Evolutionary conservation across 1,140 invertebrate species (phyloP).

Genomic region (Drosophila parabipectinata): DNA sequence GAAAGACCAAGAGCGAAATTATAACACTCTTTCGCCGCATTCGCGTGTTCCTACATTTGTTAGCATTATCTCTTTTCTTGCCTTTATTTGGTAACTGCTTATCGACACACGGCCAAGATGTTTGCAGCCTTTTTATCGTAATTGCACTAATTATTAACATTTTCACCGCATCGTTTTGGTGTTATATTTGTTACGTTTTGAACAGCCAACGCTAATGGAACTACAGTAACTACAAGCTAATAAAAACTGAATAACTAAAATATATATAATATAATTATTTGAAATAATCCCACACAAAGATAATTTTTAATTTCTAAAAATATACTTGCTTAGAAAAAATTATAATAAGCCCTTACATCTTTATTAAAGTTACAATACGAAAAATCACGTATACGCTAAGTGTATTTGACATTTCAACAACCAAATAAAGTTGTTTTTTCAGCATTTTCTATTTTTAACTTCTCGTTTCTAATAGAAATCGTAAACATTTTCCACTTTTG

Average conservation of each 20-base stretch:
- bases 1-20: conserved; percentile 17
- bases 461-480: conserved; percentile 13
- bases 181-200: conserved; percentile 34
- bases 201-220: conserved; percentile 46
- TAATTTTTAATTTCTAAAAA: background rate
- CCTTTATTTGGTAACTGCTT: conserved; percentile 23
- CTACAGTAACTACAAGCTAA: conserved; percentile 4
- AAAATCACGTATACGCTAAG: too few relatives aligned
- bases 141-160: conserved; percentile 63
- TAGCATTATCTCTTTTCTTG: conserved; percentile 33
- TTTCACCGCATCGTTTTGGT: conserved; percentile 25
- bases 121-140: conserved; percentile 67
- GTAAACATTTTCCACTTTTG: conserved; percentile 1
- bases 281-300: background rate
- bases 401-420: background rate
- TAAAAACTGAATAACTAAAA: background rate
- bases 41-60: conserved; percentile 15
- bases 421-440: conserved; percentile 33
- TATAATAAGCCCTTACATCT: too few relatives aligned
- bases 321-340: too few relatives aligned
- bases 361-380: too few relatives aligned
- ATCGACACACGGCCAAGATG: conserved; percentile 22
- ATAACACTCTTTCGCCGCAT: conserved; percentile 24
- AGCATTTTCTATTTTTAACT: conserved; percentile 1
- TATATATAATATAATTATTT: background rate